These are phyloP conservation scores for Cranoglanis bouderius DNA, from an alignment of 2,113 vertebrate species.

Conservation along the genomic window DNA sequence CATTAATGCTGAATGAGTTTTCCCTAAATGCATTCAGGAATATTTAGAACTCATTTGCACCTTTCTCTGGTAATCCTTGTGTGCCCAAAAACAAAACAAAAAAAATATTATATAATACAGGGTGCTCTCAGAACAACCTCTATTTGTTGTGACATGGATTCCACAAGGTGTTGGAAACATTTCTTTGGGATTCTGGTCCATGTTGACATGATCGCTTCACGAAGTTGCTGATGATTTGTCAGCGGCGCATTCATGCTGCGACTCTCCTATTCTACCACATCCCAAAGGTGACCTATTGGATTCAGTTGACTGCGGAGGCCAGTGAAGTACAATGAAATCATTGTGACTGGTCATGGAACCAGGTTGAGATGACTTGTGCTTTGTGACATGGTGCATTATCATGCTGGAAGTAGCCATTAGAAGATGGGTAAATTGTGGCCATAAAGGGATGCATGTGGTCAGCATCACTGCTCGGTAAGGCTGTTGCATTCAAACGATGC, in stretches of 20 bases:
- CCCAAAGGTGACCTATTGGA: not conserved
- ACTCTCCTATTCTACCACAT: not conserved
- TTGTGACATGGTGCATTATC: not conserved
- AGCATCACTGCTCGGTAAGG: not conserved
- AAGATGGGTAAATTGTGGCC: not conserved
- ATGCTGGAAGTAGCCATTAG: not conserved
- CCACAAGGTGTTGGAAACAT: not conserved
- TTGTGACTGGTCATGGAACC: not conserved
- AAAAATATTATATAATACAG: not conserved
- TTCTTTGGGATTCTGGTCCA: not conserved
- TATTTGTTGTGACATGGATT: not conserved
- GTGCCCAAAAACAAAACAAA: not conserved
- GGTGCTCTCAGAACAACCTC: not conserved
- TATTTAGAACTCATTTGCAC: not conserved
- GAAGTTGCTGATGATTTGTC: no score
- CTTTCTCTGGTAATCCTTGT: not conserved
- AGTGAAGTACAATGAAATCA: not conserved
- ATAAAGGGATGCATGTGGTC: not conserved
- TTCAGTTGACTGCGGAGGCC: not conserved
- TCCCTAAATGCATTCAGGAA: not conserved
- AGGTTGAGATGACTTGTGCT: not conserved
- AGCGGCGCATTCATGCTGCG: not conserved
- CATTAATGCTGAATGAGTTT: constrained; percentile 4
- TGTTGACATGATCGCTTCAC: not conserved
- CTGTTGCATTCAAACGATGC: not conserved